Conservation (phyloP, 2,113 vertebrate genomes). For the Urocolius indicus region DNA sequence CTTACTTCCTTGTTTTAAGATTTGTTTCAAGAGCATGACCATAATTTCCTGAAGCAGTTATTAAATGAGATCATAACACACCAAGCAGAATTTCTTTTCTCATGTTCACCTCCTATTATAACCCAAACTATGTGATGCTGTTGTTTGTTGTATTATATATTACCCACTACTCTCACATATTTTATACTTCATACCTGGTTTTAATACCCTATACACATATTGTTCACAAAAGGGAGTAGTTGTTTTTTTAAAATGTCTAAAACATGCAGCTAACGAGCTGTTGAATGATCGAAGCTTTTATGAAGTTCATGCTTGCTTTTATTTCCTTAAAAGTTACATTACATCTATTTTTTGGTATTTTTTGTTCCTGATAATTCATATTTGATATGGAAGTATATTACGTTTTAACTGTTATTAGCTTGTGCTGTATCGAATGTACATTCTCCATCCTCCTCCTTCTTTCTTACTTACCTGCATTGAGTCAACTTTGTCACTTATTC, state of each 20-base stretch:
- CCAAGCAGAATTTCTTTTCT: background rate
- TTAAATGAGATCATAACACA: background rate
- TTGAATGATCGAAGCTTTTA: background rate
- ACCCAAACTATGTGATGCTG: background rate
- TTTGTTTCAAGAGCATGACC: background rate
- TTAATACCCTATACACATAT: background rate
- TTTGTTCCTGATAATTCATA: constrained; percentile 6
- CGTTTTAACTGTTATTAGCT: constrained; percentile 32
- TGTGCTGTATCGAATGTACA: constrained; percentile 10
- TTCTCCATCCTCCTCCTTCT: constrained; percentile 1
- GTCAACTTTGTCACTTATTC: constrained; percentile 2
- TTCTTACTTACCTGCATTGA: background rate
- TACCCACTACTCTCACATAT: background rate
- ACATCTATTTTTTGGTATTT: background rate
- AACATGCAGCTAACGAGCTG: background rate
- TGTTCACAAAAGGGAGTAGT: background rate
- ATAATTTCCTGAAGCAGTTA: background rate
- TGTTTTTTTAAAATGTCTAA: background rate
- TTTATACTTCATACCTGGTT: background rate
- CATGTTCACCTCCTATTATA: background rate
- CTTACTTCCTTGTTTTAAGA: background rate
- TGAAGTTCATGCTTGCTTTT: background rate
- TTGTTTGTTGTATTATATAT: background rate
- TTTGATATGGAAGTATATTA: background rate
- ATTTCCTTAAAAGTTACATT: background rate